These are phyloP conservation scores for Psilopsiagon aurifrons DNA, from an alignment of 2,113 vertebrate genomes.

Conservation along the genomic window DNA sequence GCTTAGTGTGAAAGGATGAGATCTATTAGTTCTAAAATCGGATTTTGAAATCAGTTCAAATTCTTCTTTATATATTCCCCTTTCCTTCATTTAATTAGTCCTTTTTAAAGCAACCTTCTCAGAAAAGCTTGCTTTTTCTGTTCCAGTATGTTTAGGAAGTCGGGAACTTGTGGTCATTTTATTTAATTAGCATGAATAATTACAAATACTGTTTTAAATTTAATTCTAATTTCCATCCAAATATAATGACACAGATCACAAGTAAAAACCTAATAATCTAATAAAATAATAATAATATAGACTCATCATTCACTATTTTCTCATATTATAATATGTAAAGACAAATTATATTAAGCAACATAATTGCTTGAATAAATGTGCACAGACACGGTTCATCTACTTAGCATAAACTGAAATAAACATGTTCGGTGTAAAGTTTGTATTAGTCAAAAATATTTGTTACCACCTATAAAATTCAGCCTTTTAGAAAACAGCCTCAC, in stretches of 20 bases:
- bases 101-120: not conserved
- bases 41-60: not conserved
- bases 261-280: conserved; percentile 54
- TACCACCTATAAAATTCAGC: not conserved
- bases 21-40: not conserved
- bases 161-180: conserved; percentile 33
- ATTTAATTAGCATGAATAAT: conserved; percentile 64
- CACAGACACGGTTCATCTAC: not conserved
- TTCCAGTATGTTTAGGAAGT: conserved; percentile 6
- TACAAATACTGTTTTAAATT: conserved; percentile 56
- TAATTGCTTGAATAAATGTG: conserved; percentile 51
- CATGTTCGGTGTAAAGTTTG: not conserved
- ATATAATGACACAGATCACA: conserved; percentile 59
- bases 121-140: not conserved
- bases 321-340: conserved; percentile 27
- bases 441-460: conserved; percentile 1
- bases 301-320: conserved; percentile 47
- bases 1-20: not conserved
- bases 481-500: not conserved
- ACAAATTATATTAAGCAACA: conserved; percentile 54
- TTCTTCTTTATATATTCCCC: not conserved
- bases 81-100: not conserved
- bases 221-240: conserved; percentile 53
- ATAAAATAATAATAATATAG: conserved; percentile 40
- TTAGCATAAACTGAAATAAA: not conserved